These are phyloP conservation scores for Lobophora halterata DNA, from an alignment of 2,888 invertebrate genomes.

Conservation along the genomic window DNA sequence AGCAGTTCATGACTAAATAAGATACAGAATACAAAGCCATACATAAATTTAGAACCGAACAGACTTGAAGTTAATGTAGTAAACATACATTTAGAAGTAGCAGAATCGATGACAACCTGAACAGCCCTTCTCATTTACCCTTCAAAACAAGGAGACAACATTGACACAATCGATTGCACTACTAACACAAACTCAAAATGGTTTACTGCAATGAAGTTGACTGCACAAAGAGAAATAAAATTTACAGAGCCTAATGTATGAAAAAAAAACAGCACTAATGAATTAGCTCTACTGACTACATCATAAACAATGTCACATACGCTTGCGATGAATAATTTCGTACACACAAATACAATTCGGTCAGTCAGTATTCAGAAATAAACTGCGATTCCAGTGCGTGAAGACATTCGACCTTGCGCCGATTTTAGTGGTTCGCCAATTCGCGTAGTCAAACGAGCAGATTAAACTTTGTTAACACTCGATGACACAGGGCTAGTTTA, in stretches of 20 bases:
- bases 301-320: slow-evolving; percentile 35
- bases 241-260: slow-evolving; percentile 10
- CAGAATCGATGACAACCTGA: slow-evolving; percentile 12
- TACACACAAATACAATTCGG: slow-evolving; percentile 37
- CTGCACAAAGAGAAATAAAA: slow-evolving; percentile 12
- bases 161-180: slow-evolving; percentile 34
- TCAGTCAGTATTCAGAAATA: slow-evolving; percentile 43
- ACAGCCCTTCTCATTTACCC: slow-evolving; percentile 22
- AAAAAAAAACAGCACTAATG: slow-evolving; percentile 18
- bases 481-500: no score
- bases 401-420: slow-evolving; percentile 51
- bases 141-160: slow-evolving; percentile 30
- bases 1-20: no score
- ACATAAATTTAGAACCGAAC: no score
- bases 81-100: no score
- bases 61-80: no score
- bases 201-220: background rate
- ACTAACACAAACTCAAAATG: slow-evolving; percentile 7
- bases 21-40: no score
- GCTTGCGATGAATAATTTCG: slow-evolving; percentile 41
- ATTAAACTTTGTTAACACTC: slow-evolving; percentile 12
- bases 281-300: slow-evolving; percentile 20
- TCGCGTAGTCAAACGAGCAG: slow-evolving; percentile 23
- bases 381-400: slow-evolving; percentile 42
- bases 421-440: slow-evolving; percentile 44